Evolutionary conservation across 1,140 invertebrate genomes (phyloP).

Genomic region (Drosophila pandora): DNA sequence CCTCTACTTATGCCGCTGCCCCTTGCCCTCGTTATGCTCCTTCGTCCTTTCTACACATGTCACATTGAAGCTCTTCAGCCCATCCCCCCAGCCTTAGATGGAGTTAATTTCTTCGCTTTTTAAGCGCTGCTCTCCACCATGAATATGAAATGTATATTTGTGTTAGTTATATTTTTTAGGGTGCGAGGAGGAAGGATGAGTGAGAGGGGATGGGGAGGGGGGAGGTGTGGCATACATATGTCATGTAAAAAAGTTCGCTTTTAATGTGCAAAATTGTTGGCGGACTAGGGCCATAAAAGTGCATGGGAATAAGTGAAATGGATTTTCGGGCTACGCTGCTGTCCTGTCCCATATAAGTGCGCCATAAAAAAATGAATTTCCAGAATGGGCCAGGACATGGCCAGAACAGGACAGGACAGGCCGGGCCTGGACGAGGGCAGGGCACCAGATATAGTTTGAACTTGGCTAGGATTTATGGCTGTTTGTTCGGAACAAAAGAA

Average conservation of each 20-base stretch:
- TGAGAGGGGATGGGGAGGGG: background rate
- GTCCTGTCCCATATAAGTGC: slow-evolving; percentile 57
- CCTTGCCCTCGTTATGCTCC: background rate
- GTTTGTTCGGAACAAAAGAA: slow-evolving; percentile 62
- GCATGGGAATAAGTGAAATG: slow-evolving; percentile 78
- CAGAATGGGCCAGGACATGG: slow-evolving; percentile 22
- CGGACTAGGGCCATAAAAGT: slow-evolving; percentile 75
- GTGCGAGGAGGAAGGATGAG: background rate
- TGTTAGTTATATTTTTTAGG: slow-evolving; percentile 65
- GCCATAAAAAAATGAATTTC: slow-evolving; percentile 62
- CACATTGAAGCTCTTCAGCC: slow-evolving; percentile 6
- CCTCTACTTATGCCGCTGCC: slow-evolving; percentile 14
- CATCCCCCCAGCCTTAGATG: slow-evolving; percentile 24
- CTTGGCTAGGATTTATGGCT: slow-evolving; percentile 60
- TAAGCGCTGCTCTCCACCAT: slow-evolving; percentile 69
- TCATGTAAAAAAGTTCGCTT: slow-evolving; percentile 76
- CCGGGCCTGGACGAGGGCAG: background rate
- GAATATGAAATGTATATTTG: slow-evolving; percentile 80
- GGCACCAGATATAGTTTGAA: slow-evolving; percentile 56
- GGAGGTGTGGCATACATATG: slow-evolving; percentile 65
- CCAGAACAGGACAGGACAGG: slow-evolving; percentile 8
- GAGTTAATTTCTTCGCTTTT: slow-evolving; percentile 78
- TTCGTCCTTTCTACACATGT: slow-evolving; percentile 44
- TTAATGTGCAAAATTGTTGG: slow-evolving; percentile 80
- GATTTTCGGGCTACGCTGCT: slow-evolving; percentile 58